These are phyloP conservation scores for Standfussiana lucernea DNA, from an alignment of 2,888 invertebrate species.

Conservation along the genomic window DNA sequence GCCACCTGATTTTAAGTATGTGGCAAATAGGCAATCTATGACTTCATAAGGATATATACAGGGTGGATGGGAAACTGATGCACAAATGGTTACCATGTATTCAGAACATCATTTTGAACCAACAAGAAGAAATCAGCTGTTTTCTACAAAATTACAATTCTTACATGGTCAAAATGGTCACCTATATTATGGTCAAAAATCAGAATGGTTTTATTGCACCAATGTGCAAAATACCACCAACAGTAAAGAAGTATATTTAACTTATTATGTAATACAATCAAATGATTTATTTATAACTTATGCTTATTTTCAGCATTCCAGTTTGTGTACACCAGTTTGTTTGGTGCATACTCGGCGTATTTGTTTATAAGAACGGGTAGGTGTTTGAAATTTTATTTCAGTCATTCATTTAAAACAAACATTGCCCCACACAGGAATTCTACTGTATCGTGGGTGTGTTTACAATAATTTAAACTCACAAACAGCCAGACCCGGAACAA, in stretches of 20 bases:
- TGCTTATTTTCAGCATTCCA: slow-evolving; percentile 93
- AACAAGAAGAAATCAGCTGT: no score
- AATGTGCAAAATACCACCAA: neutral
- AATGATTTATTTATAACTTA: slow-evolving; percentile 2
- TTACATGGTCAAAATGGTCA: no score
- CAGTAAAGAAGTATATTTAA: neutral
- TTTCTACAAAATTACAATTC: no score
- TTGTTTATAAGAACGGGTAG: slow-evolving; percentile 96
- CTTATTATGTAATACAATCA: neutral
- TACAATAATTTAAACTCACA: neutral
- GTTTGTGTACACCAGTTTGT: slow-evolving; percentile 97
- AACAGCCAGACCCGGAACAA: neutral
- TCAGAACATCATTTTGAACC: no score
- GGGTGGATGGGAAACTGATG: no score
- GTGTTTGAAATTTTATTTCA: slow-evolving; percentile 47
- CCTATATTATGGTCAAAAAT: neutral
- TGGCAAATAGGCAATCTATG: neutral
- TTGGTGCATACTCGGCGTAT: slow-evolving; percentile 98
- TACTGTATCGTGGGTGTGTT: neutral
- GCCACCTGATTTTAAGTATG: neutral
- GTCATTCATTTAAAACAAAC: neutral
- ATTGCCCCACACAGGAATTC: neutral
- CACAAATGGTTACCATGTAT: no score
- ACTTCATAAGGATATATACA: neutral
- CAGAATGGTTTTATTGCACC: neutral